A percentile compares a stretch with the other conserved stretches of the same genome.
phyloP scores from a whole-genome alignment of 2,113 vertebrate genomes.

The Oostethus manadensis region DNA sequence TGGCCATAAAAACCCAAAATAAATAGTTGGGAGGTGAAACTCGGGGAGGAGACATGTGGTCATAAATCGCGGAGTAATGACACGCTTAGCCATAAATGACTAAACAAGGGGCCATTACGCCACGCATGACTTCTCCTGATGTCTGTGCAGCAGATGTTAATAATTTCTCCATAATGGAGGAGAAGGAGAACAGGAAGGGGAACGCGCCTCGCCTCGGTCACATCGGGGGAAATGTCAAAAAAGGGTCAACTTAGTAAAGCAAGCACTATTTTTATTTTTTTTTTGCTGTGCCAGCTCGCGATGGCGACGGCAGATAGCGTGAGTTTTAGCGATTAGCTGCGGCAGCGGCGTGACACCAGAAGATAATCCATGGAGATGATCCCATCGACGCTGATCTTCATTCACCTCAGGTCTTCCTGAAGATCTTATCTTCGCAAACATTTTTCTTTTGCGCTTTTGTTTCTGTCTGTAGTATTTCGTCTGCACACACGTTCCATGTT shows the following conservation, averaged over 20 bases:
- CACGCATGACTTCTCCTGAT: constrained; percentile 73
- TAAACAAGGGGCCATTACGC: constrained; percentile 72
- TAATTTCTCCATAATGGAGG: constrained; percentile 67
- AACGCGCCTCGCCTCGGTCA: constrained; percentile 47
- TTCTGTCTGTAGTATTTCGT: not conserved
- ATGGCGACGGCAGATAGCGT: not conserved
- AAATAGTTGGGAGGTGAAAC: constrained; percentile 71
- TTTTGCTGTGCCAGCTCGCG: no score
- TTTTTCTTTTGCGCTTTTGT: not conserved
- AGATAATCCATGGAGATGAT: constrained; percentile 58
- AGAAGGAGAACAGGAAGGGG: constrained; percentile 43
- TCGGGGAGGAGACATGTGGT: constrained; percentile 53
- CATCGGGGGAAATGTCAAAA: constrained; percentile 65
- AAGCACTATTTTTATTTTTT: not conserved
- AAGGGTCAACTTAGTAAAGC: constrained; percentile 51
- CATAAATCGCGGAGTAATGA: constrained; percentile 70
- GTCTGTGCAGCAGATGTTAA: constrained; percentile 71
- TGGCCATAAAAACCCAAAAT: constrained; percentile 66
- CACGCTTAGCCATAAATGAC: constrained; percentile 73
- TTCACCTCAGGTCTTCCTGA: constrained; percentile 17
- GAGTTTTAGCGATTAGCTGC: constrained; percentile 74
- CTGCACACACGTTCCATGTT: no score
- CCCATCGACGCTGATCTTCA: constrained; percentile 37
- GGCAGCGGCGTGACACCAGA: constrained; percentile 73
- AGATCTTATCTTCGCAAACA: constrained; percentile 41